Evolutionary conservation across 1,140 invertebrate species (phyloP).

Genomic region (Meloidogyne hapla): DNA sequence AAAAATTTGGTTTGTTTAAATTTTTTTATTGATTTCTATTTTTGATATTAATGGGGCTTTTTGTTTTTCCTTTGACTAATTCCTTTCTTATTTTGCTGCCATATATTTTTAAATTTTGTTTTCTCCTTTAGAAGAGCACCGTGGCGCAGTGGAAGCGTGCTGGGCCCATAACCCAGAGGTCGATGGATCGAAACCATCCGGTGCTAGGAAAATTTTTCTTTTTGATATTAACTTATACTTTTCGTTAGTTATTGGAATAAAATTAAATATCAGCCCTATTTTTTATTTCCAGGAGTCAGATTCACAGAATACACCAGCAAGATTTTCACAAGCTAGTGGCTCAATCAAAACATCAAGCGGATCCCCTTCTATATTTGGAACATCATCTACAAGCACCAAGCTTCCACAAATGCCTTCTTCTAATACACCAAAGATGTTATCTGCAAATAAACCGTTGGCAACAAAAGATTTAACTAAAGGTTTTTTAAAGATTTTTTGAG

Average conservation of each 20-base stretch:
- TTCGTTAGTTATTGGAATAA: neutral
- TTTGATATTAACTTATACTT: neutral
- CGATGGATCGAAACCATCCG: constrained; percentile 92
- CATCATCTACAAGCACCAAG: constrained; percentile 16
- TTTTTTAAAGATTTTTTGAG: neutral
- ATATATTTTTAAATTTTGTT: neutral
- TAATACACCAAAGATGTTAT: constrained; percentile 34
- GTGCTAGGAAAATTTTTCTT: constrained; percentile 72
- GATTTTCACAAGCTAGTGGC: constrained; percentile 12
- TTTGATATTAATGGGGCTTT: too few species aligned
- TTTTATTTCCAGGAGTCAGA: neutral
- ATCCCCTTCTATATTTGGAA: neutral
- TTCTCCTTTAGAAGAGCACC: constrained; percentile 72
- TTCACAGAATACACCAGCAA: neutral
- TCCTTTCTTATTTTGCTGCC: too few species aligned
- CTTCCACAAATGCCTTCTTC: constrained; percentile 22
- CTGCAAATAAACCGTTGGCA: neutral
- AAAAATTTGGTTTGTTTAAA: neutral
- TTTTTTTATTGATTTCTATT: too few species aligned
- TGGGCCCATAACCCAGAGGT: constrained; percentile 97
- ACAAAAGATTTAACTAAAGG: constrained; percentile 13
- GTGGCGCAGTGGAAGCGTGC: constrained; percentile 96
- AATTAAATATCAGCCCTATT: neutral
- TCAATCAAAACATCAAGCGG: neutral
- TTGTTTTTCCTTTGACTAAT: too few species aligned